Evolutionary conservation across 2,797 vertebrate genomes (phyloP).

Genomic region (Sebastes cheni): DNA sequence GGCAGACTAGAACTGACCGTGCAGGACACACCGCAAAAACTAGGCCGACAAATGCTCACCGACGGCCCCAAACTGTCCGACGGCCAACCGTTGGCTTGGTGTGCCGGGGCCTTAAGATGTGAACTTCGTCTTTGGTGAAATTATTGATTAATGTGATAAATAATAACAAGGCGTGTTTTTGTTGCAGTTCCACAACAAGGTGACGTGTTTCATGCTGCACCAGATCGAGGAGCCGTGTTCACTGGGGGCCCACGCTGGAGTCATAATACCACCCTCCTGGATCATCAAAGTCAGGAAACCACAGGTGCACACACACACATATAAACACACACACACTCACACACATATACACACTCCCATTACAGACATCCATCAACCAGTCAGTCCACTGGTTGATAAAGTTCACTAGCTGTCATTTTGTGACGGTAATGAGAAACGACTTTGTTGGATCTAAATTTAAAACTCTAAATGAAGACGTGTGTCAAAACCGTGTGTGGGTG

Average conservation of each 20-base stretch:
- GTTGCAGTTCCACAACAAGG: slow-evolving; percentile 97
- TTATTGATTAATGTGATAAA: neutral
- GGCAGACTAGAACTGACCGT: too few relatives aligned
- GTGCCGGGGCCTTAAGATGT: neutral
- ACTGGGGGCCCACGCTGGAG: slow-evolving; percentile 95
- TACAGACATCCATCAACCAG: neutral
- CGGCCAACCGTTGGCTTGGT: too few relatives aligned
- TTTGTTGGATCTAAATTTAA: slow-evolving; percentile 59
- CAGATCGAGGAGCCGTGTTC: slow-evolving; percentile 99
- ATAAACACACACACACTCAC: slow-evolving; percentile 10
- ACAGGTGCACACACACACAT: slow-evolving; percentile 85
- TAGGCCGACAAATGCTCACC: too few relatives aligned
- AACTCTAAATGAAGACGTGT: slow-evolving; percentile 25
- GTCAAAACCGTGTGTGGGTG: neutral
- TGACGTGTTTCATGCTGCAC: slow-evolving; percentile 99
- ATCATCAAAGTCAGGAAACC: slow-evolving; percentile 99
- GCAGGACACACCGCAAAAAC: too few relatives aligned
- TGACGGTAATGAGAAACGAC: slow-evolving; percentile 49
- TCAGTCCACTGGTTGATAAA: slow-evolving; percentile 19
- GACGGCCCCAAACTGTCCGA: too few relatives aligned
- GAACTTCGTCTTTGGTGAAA: neutral
- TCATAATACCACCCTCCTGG: slow-evolving; percentile 98
- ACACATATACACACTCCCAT: neutral
- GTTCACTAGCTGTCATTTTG: slow-evolving; percentile 31
- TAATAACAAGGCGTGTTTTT: neutral